Evolutionary conservation across 2,797 vertebrate species (phyloP).

Genomic region (Galago senegalensis): DNA sequence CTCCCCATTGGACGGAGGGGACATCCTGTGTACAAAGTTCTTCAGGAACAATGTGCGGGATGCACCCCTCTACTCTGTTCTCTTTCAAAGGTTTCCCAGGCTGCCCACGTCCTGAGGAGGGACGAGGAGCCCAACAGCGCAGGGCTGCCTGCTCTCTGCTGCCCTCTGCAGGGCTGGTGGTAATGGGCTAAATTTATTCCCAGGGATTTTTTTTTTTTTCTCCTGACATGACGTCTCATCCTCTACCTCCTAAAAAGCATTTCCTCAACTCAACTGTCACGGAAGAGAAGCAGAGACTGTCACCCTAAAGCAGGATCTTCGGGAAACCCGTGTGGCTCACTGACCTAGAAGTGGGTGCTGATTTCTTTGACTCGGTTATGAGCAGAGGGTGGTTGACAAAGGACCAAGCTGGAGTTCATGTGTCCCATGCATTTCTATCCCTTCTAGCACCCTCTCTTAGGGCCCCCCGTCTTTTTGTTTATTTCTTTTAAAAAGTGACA

Average conservation of each 20-base stretch:
- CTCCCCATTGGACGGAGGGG: background rate
- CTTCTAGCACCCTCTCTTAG: background rate
- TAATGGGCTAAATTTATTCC: background rate
- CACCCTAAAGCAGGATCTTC: background rate
- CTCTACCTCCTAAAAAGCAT: background rate
- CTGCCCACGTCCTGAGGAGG: background rate
- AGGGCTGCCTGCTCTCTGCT: background rate
- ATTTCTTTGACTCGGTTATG: background rate
- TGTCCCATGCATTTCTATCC: background rate
- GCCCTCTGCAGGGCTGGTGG: accelerated
- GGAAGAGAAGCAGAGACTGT: background rate
- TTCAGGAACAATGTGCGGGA: background rate
- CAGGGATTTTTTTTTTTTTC: background rate
- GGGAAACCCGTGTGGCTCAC: background rate
- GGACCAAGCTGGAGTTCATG: background rate
- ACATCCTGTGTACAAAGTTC: background rate
- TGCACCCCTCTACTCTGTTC: background rate
- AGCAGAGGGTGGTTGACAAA: background rate
- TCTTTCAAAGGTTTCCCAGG: background rate
- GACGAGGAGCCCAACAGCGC: accelerated
- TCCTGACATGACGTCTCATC: background rate
- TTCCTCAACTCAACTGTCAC: background rate
- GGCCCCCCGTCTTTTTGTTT: background rate
- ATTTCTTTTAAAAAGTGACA: constrained; percentile 62
- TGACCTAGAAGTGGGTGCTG: background rate